Base-by-base conservation (phyloP, 2,888 invertebrate species). In the Oligia fasciuncula region DNA sequence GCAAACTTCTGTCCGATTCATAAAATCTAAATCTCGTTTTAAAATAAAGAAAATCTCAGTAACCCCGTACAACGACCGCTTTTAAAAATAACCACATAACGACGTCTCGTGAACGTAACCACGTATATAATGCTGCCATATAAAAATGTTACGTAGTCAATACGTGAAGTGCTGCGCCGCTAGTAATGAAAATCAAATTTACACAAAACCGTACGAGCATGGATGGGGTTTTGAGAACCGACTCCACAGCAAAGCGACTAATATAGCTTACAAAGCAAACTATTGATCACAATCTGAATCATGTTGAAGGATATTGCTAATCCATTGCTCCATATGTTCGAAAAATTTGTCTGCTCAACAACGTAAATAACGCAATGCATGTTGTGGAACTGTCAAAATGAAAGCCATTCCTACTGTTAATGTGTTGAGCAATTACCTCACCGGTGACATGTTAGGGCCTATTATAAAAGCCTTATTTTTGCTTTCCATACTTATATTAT, bases 141-240 rank as follows among this genome's bases (percentile, higher is more conserved):
- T 71, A 81, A 89, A 86, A 85, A 81, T 81, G 82, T 82, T 80
- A 69, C 73, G 78, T 77, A 86, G 85, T 77, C 86, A 85, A 85
- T 87, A 88, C 77, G 80, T 73, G 76, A 73, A 86, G 83, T 84
- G 86, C 76, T 84, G 81, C 81, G 84, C 63, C 40, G 76, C 49
- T 74, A 75, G 88, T 89, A 90, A 91, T 90, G 91, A 91, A 91
- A 91, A 90, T 90, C 90, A 91, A 90, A 91, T 90, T 90, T 90
- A 85, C 89, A 89, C 87, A 89, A 88, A 87, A 87, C 85, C 79
- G 72, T 70, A 80, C 81, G 76, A 78, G 77, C 77, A 67, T 76
- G 66, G 72, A 67, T 76, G 66, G 72, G 54, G 65, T 66, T 68
- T 79, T 72, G 46, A 9, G 79, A 13, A 8, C 2, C 3, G 1